These are phyloP conservation scores for Heliocidaris erythrogramma DNA, from an alignment of 35 echinoderm and acorn worm genomes.

Conservation along the genomic window DNA sequence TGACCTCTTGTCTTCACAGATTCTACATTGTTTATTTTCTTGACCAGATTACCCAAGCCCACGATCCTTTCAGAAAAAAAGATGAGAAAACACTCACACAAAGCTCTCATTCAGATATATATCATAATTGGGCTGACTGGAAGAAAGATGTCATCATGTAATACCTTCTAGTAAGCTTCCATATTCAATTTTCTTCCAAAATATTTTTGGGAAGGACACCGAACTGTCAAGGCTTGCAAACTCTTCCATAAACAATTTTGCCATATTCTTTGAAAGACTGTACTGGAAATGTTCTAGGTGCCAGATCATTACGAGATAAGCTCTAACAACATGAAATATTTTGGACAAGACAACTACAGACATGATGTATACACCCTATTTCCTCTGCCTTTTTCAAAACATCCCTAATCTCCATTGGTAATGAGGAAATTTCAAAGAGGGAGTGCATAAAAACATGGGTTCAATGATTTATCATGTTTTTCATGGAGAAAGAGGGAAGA, in stretches of 20 bases:
- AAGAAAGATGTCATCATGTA: background rate
- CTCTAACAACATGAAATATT: too few species aligned
- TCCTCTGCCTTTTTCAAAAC: too few species aligned
- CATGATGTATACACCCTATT: too few species aligned
- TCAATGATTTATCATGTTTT: too few species aligned
- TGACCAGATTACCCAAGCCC: background rate
- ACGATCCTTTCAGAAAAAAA: background rate
- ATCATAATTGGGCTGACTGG: background rate
- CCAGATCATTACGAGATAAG: too few species aligned
- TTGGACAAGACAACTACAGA: too few species aligned
- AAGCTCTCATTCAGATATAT: conserved; percentile 17
- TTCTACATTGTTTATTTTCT: background rate
- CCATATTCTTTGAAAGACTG: background rate
- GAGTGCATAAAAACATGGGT: too few species aligned
- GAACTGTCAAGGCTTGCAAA: background rate
- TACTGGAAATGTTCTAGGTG: background rate
- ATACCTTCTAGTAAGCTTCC: background rate
- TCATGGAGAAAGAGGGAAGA: too few species aligned
- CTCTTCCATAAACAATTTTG: background rate
- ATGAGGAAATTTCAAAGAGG: too few species aligned
- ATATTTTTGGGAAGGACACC: background rate
- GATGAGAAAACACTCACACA: background rate
- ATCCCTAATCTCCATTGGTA: too few species aligned
- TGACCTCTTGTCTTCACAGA: background rate
- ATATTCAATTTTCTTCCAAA: background rate